Evolutionary conservation across 2,888 invertebrate species (phyloP), one percentile per base, ranked within the genome.

Genomic region (Rhingia campestris): DNA sequence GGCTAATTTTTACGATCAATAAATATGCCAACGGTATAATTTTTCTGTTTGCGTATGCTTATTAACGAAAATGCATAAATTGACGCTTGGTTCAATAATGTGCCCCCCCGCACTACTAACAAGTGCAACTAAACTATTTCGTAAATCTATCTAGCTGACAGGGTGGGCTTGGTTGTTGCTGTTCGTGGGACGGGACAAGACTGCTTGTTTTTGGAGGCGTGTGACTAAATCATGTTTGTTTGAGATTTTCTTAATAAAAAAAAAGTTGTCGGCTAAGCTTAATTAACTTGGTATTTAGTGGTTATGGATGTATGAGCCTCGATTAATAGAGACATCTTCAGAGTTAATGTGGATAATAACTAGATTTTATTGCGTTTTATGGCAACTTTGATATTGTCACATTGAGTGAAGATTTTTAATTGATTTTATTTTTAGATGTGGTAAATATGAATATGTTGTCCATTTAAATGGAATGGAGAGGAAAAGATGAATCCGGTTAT

Each of bases 61-160:
- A 14, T 39, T 84, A 84, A 84, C 80, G 74, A 84, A 80, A 84
- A 84, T 80, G 64, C 80, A 84, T 84, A 84, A 84, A 84, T 84
- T 84, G 74, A 61, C 56, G 67, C 56, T 67, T 14, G 54, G 53
- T 72, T 45, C 12, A 66, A 45, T 45, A 59, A 54, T 45, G 66
- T 75, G 37, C 14, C 66, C 9, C 53, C 14, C 59, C 53, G 33
- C 35, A 39, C 33, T 47, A 61, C 54, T 61, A 67, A 45, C 76
- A 76, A 76, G 59, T 76, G 76, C 76, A 69, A 35, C 37, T 10
- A 47, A 47, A 22, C 22, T 22, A 22, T 22, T 22, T 2, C 22
- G 22, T 22, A 22, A 22, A 22, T 22, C 32, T 70, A 58, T 32
- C 12, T 30, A n/a, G 69, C 30, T 32, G 45, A 10, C 37, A 30